Evolutionary conservation across 2,888 invertebrate genomes (phyloP), one percentile per base, ranked within the genome.

Genomic region (Ceramica pisi): DNA sequence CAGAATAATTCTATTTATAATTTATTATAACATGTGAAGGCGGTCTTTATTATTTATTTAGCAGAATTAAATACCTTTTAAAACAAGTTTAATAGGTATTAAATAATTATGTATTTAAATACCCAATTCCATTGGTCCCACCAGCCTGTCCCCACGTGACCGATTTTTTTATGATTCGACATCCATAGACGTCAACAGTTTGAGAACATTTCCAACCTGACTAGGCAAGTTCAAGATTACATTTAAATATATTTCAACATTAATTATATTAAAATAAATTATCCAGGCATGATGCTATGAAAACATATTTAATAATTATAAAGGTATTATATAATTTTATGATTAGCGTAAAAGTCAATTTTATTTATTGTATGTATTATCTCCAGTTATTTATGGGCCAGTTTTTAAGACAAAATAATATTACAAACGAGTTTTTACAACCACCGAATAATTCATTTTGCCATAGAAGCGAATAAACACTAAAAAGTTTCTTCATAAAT

Each of bases 131-230:
- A 31, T 31, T 5, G 6, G 31, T 2, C 31, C 6, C 31, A 31
- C 31, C 31, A 31, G 6, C 31, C 31, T 31, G 6, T 5, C 31
- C 26, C 3, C 41, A 16, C 41, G 26, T 56, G 19, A 50, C 16
- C 46, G 2, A 19, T 10, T 44, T 57, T 76, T 75, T 61, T 26
- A 31, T 56, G 21, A 65, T 75, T 75, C 3, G 19, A 3, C 75
- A 48, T 16, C n/a, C n/a, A 66, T 23, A 38, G 35, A 46, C 1
- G 26, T 66, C 14, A 67, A 55, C 19, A 50, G 44, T 69, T 31
- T 51, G 21, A 46, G 46, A 46, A 16, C n/a, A 55, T 41, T 48
- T 75, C 12, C 16, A 72, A 77, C 51, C 46, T 16, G 50, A 38
- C 23, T 46, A 19, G 19, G 38, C 76, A 35, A 46, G 67, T 50